A percentile compares a stretch with the other conserved stretches of the same genome.
phyloP scores from a whole-genome alignment of 2,888 invertebrate species.

The Carterocephalus palaemon region DNA sequence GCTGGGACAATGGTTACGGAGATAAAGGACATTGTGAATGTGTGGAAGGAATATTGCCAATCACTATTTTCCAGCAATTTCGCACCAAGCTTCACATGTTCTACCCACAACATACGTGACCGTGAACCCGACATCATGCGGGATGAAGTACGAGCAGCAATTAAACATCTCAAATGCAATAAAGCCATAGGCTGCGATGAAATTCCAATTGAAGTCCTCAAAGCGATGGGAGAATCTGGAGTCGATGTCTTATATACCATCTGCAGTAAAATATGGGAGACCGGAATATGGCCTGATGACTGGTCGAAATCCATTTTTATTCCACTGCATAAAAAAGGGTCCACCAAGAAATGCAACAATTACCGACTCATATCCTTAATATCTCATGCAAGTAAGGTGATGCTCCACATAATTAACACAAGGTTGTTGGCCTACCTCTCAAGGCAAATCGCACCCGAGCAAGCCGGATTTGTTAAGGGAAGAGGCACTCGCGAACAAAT shows the following conservation, averaged over 20 bases:
- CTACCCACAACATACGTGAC: not conserved
- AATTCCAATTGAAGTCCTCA: not conserved
- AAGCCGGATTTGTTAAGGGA: not conserved
- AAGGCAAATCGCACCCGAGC: not conserved
- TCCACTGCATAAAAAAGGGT: too few relatives aligned
- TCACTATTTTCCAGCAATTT: not conserved
- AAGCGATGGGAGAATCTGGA: not conserved
- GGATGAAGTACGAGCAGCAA: slow-evolving; percentile 4
- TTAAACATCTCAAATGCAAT: not conserved
- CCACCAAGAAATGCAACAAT: too few relatives aligned
- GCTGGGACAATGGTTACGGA: not conserved
- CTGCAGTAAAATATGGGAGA: slow-evolving; percentile 1
- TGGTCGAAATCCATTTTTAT: too few relatives aligned
- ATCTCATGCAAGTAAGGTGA: not conserved
- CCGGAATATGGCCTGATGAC: not conserved
- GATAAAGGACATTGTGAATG: not conserved
- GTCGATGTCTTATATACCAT: not conserved
- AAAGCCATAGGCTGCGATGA: not conserved
- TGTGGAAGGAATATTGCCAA: not conserved
- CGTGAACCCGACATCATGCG: not conserved
- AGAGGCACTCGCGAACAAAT: not conserved
- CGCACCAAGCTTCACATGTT: not conserved
- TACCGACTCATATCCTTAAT: too few relatives aligned
- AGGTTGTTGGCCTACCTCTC: not conserved
- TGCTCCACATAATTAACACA: too few relatives aligned